Percentiles rank a stretch among this genome's conserved stretches.
Conservation (phyloP, 2,113 vertebrate species). For the Pelobates fuscus region DNA sequence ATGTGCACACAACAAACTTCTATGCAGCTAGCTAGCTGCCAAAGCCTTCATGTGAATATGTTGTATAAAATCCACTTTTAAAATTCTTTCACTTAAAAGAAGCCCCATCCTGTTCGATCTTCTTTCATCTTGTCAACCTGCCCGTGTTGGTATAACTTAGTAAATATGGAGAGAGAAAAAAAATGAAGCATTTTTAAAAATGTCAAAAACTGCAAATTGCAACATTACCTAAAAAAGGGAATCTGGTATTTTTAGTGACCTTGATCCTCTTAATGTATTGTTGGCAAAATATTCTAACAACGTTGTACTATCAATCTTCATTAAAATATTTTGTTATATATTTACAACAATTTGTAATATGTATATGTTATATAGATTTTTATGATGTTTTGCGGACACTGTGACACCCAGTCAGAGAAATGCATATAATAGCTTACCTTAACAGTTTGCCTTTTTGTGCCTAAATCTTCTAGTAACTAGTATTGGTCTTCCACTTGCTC, state of each 20-base stretch:
- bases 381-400: not conserved
- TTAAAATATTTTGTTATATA: slow-evolving; percentile 4
- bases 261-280: not conserved
- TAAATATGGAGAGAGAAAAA: not conserved
- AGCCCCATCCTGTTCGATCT: too few relatives aligned
- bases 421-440: not conserved
- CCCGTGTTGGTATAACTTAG: too few relatives aligned
- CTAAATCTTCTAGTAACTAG: slow-evolving; percentile 25
- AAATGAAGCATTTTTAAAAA: not conserved
- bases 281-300: not conserved
- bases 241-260: not conserved
- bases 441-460: slow-evolving; percentile 27
- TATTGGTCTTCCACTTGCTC: slow-evolving; percentile 37
- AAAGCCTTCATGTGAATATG: too few relatives aligned
- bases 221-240: not conserved
- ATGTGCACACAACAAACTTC: too few relatives aligned
- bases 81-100: too few relatives aligned
- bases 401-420: not conserved
- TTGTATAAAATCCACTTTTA: too few relatives aligned
- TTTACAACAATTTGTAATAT: not conserved
- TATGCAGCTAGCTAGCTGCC: too few relatives aligned
- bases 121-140: too few relatives aligned
- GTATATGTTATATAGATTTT: not conserved
- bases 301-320: not conserved
- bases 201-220: not conserved